Percentiles rank a stretch among this genome's conserved stretches.
Conservation (phyloP, 2,113 vertebrate genomes). For the Odontophorus gujanensis region DNA sequence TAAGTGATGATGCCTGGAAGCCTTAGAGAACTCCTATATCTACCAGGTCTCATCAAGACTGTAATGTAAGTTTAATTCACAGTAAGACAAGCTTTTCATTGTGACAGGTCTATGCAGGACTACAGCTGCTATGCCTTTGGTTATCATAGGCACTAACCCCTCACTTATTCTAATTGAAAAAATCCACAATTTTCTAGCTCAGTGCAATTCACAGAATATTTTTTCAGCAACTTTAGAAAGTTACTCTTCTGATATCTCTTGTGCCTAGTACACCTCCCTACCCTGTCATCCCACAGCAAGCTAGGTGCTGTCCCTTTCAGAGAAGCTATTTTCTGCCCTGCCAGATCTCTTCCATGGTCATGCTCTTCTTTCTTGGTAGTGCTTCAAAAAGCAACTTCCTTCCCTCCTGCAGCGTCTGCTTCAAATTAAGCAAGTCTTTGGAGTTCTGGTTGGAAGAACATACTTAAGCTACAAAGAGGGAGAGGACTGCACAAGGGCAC, state of each 20-base stretch:
- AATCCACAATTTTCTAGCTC: not conserved
- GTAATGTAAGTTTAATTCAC: not conserved
- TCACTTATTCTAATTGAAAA: not conserved
- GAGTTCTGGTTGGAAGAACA: not conserved
- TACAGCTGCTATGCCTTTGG: not conserved
- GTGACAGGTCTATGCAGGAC: not conserved
- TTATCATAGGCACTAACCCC: not conserved
- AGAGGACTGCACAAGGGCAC: no score
- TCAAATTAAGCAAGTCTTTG: rapidly evolving
- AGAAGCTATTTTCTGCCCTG: not conserved
- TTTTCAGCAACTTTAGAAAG: not conserved
- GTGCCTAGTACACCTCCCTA: not conserved
- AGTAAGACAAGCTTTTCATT: not conserved
- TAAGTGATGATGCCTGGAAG: not conserved
- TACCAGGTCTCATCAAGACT: not conserved
- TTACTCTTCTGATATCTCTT: not conserved
- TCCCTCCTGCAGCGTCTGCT: not conserved
- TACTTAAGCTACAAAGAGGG: rapidly evolving
- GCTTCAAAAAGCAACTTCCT: not conserved
- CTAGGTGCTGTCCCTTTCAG: not conserved
- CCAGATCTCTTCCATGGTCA: rapidly evolving
- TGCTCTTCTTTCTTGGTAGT: not conserved
- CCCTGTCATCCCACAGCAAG: not conserved
- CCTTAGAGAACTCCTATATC: not conserved
- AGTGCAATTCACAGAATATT: not conserved